Conservation (phyloP, 2,113 vertebrate genomes). For the Microcebus griseorufus region DNA sequence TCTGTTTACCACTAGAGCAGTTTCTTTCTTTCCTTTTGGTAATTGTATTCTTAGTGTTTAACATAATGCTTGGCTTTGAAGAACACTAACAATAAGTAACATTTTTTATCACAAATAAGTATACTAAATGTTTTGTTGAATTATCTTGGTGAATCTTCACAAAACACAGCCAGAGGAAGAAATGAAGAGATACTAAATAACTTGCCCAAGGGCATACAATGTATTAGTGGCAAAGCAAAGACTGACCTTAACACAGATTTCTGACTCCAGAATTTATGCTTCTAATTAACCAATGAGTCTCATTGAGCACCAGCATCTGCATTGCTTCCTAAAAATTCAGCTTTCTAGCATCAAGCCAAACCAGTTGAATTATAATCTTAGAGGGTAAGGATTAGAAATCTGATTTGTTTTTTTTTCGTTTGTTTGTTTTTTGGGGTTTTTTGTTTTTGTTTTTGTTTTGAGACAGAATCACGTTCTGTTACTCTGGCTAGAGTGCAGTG, state of each 20-base stretch:
- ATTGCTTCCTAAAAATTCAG: background rate
- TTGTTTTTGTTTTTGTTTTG: too few relatives aligned
- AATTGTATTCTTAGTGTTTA: slow-evolving; percentile 26
- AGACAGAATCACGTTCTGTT: too few relatives aligned
- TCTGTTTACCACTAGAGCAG: background rate
- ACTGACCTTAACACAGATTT: background rate
- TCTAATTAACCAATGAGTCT: slow-evolving; percentile 27
- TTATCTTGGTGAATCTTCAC: slow-evolving; percentile 36
- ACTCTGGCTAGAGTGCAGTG: too few relatives aligned
- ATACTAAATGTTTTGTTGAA: slow-evolving; percentile 1
- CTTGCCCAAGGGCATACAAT: background rate
- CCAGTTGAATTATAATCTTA: background rate
- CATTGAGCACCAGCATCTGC: background rate
- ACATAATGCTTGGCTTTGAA: slow-evolving; percentile 38
- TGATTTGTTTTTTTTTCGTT: too few relatives aligned
- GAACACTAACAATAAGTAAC: background rate
- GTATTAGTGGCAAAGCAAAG: background rate
- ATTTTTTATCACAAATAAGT: slow-evolving; percentile 24
- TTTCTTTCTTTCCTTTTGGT: background rate
- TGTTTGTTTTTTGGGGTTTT: too few relatives aligned
- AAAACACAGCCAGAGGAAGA: background rate
- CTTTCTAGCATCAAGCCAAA: slow-evolving; percentile 22
- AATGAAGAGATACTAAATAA: slow-evolving; percentile 33
- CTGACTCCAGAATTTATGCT: background rate
- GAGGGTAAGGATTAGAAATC: background rate